phyloP scores from a whole-genome alignment of 30 jellyfish, hydroid and myxozoan genomes.

The Turritopsis dohrnii region DNA sequence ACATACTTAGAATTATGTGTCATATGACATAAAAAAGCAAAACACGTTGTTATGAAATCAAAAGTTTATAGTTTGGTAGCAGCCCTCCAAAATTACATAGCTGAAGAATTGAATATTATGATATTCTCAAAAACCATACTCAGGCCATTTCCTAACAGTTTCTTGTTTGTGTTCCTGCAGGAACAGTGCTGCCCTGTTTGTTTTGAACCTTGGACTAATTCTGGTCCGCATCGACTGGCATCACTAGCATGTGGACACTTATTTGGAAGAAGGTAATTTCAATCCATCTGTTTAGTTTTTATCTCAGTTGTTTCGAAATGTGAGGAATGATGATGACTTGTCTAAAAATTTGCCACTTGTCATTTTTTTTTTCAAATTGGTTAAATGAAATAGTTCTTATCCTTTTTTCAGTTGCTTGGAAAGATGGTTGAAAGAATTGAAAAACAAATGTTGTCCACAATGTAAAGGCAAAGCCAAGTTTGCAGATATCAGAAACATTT shows the following conservation, averaged over 20 bases:
- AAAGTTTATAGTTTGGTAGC: too few species aligned
- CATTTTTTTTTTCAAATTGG: too few species aligned
- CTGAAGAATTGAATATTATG: too few species aligned
- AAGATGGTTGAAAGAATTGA: conserved; percentile 75
- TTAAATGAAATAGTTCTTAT: not conserved
- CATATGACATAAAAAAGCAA: too few species aligned
- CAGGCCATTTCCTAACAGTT: too few species aligned
- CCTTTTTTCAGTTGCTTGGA: conserved; percentile 65
- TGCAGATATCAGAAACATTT: conserved; percentile 69
- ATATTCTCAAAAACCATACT: too few species aligned
- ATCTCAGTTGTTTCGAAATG: too few species aligned
- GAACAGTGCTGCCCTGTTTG: conserved; percentile 88
- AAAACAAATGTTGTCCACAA: conserved; percentile 81
- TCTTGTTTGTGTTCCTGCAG: conserved; percentile 7
- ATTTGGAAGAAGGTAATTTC: conserved; percentile 83
- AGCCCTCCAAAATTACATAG: too few species aligned
- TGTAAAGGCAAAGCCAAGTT: conserved; percentile 81
- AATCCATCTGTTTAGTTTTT: too few species aligned
- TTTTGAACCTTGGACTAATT: conserved; percentile 90
- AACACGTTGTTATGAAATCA: too few species aligned
- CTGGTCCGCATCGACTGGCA: conserved; percentile 86
- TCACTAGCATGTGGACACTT: conserved; percentile 81
- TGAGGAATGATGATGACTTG: conserved; percentile 4
- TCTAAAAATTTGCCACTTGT: too few species aligned
- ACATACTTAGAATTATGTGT: too few species aligned